Evolutionary conservation across 2,888 invertebrate genomes (phyloP), one percentile per base, ranked within the genome.

Genomic region (Athalia cordata): DNA sequence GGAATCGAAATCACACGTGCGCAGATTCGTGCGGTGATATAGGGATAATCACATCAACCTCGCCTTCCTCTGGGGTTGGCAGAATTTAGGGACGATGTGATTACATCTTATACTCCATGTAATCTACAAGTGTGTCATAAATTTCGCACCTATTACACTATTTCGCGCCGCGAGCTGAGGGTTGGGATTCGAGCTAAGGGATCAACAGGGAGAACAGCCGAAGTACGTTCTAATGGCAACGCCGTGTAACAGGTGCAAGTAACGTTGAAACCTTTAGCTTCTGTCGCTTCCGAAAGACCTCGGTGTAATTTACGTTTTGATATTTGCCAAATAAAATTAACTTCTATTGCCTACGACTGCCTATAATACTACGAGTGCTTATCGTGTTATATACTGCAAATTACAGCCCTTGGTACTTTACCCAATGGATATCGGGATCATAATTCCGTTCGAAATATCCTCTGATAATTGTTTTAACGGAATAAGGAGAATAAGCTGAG

Each of bases 61-160:
- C 29, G 29, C 29, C 29, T 29, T 29, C 49, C 49, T 66, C 0
- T 13, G 6, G 11, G 47, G 29, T 29, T 1, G 29, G 29, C 29
- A 29, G 29, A 29, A 29, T 29, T 29, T 29, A 29, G 29, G 29
- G 29, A 29, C 29, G 13, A 7, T 65, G 49, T 65, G 65, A 65
- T 65, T 47, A 4, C 66, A 66, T 47, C 52, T 49, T 66, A 59
- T 59, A 13, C n/a, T 6, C 13, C 9, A 6, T 9, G 8, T 64
- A 70, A 72, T 72, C 64, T 70, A 62, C 78, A 61, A 78, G 64
- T 47, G 61, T 78, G 67, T 72, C 57, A 64, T 78, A 70, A 62
- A 72, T 78, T 59, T 78, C 45, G 13, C 43, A 62, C 55, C 57
- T 70, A 29, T 29, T 29, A 29, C 43, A 8, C 68, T 6, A 68